These are phyloP conservation scores for Meloidogyne exigua DNA, from an alignment of 1,140 invertebrate species.

Conservation along the genomic window DNA sequence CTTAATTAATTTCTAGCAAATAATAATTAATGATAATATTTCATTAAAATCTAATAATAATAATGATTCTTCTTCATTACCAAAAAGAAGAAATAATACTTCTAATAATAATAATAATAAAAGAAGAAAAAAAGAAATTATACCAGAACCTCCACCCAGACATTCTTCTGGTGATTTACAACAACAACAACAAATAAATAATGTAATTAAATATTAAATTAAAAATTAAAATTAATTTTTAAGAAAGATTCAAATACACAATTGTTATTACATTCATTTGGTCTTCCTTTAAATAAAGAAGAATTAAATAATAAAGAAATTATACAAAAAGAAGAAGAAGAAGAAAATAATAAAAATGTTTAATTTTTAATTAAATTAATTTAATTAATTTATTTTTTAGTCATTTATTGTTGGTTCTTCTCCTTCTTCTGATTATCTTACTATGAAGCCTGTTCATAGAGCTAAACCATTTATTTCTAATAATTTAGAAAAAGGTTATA, in stretches of 20 bases:
- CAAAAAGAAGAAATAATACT: neutral
- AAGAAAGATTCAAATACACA: neutral
- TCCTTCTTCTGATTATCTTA: constrained; percentile 40
- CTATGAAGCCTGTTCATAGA: constrained; percentile 48
- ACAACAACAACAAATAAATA: no score
- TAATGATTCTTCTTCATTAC: neutral
- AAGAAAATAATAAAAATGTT: constrained; percentile 8
- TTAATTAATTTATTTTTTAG: neutral
- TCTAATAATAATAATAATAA: neutral
- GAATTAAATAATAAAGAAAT: constrained; percentile 12
- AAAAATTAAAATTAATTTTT: neutral
- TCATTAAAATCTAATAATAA: neutral
- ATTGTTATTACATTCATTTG: constrained; percentile 3
- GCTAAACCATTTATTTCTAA: constrained; percentile 34
- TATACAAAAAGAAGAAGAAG: neutral
- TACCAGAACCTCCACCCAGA: neutral
- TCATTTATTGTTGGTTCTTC: neutral
- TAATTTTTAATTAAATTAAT: constrained; percentile 9
- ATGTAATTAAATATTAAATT: neutral
- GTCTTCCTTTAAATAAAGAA: neutral
- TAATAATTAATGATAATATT: neutral
- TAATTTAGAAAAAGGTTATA: neutral
- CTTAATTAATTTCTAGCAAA: neutral
- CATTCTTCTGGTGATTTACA: neutral
- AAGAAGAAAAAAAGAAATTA: neutral